A percentile compares a stretch with the other conserved stretches of the same genome.
Evolutionary conservation across 2,888 invertebrate species (phyloP).

Genomic region (Tortricodes alternella): DNA sequence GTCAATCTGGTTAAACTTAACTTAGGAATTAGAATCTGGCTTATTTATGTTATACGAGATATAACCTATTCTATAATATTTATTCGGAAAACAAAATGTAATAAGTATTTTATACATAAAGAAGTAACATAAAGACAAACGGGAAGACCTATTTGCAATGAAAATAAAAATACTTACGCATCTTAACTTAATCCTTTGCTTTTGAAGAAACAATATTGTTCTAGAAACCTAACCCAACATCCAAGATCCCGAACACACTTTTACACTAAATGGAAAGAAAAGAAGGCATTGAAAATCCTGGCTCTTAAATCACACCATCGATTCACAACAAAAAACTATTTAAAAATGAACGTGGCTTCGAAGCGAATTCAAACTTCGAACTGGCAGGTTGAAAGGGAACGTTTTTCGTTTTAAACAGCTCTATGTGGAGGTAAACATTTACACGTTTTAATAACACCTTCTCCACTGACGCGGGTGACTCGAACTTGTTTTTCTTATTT

Average conservation of each 20-base stretch:
- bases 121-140: neutral
- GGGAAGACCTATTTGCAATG: neutral
- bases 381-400: conserved; percentile 48
- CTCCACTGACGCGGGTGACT: neutral
- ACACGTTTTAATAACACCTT: neutral
- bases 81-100: too few relatives aligned
- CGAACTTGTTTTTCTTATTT: neutral
- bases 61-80: too few relatives aligned
- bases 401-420: conserved; percentile 57
- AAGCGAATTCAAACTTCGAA: conserved; percentile 43
- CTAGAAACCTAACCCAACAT: conserved; percentile 22
- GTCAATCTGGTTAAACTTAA: neutral
- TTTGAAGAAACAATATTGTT: conserved; percentile 16
- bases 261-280: conserved; percentile 22
- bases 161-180: conserved; percentile 24
- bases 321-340: conserved; percentile 14
- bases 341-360: conserved; percentile 27
- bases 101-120: too few relatives aligned
- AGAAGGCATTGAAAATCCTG: conserved; percentile 14
- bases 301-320: conserved; percentile 27
- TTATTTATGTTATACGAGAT: too few relatives aligned
- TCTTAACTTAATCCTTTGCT: conserved; percentile 27
- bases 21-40: too few relatives aligned
- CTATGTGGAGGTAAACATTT: conserved; percentile 31
- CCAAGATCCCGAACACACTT: conserved; percentile 25